A percentile compares a stretch with the other conserved stretches of the same genome.
Conservation (phyloP, 1,140 invertebrate genomes). For the Calephelis nemesis region DNA sequence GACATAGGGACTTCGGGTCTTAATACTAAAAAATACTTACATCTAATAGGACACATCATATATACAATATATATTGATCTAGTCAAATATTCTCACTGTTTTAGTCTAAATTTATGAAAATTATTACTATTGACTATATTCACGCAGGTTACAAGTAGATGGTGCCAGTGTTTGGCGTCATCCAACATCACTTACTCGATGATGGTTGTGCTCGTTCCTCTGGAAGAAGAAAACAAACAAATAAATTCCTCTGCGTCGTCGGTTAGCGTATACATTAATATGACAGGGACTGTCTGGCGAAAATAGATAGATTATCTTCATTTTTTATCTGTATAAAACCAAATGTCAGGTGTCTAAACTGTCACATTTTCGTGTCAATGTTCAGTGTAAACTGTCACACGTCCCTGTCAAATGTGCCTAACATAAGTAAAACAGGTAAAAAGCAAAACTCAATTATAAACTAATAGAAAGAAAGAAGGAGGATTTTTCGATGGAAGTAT, state of each 20-base stretch:
- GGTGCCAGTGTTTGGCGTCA: conserved; percentile 9
- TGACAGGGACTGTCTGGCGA: too few relatives aligned
- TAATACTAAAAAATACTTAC: background rate
- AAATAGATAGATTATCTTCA: too few relatives aligned
- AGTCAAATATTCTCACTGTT: conserved; percentile 5
- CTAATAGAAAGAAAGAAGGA: too few relatives aligned
- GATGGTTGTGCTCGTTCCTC: conserved; percentile 52
- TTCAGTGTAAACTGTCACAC: too few relatives aligned
- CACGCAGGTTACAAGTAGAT: conserved; percentile 24
- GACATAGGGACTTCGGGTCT: too few relatives aligned
- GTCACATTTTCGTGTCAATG: too few relatives aligned
- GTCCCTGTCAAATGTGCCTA: too few relatives aligned
- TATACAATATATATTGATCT: conserved; percentile 9
- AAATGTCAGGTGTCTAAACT: too few relatives aligned
- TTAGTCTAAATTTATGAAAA: background rate
- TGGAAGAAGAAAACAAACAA: conserved; percentile 28
- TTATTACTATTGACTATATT: conserved; percentile 15
- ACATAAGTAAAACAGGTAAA: too few relatives aligned
- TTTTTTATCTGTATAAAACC: too few relatives aligned
- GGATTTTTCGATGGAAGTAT: too few relatives aligned
- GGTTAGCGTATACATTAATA: background rate
- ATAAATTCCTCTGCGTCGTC: background rate
- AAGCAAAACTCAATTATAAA: too few relatives aligned
- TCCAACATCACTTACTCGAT: conserved; percentile 54
- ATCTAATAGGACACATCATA: conserved; percentile 3